Base-by-base conservation (phyloP, 2,888 invertebrate genomes). In the Hartigia nigra region DNA sequence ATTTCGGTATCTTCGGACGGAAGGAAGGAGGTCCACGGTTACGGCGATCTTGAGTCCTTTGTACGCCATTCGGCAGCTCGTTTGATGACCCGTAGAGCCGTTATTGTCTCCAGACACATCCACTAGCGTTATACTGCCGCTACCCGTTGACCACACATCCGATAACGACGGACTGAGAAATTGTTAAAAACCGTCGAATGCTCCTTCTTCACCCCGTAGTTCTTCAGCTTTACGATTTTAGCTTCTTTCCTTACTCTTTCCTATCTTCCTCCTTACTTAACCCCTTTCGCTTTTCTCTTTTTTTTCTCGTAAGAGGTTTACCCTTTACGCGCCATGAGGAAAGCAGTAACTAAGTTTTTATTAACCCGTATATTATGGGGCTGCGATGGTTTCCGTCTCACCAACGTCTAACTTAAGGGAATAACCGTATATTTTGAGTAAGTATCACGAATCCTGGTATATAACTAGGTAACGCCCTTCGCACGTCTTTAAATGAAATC, bases 301-400 rank as follows among this genome's bases (percentile, higher is more conserved):
- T 14, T n/a, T 35, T 12, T 32, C 70, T 70, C 77, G 74, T 69
- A 76, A 78, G 72, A 75, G 76, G 36, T n/a, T 75, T 9, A 31
- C 34, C 34, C 31, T 31, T 34, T 34, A 34, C 75, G n/a, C 34
- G 75, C 32, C 75, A 34, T n/a, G 35, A 12, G 75, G 31, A 32
- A 72, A 85, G 84, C 86, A 84, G 89, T 90, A 90, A 89, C 89
- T 88, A 89, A 89, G 89, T 90, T 91, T 91, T 91, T 91, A 91
- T 91, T 89, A 88, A 87, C 85, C 83, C 85, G 88, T 91, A 89
- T 89, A 89, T 90, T 89, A 90, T 85, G 85, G 79, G 85, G 79
- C 82, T 85, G 85, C 88, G 87, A 89, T 88, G 88, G 88, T 86
- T 90, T 89, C 88, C 89, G 90, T 91, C 89, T 90, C 90, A 88